phyloP scores from a whole-genome alignment of 2,113 vertebrate species.

The Spizaetus ornatus region DNA sequence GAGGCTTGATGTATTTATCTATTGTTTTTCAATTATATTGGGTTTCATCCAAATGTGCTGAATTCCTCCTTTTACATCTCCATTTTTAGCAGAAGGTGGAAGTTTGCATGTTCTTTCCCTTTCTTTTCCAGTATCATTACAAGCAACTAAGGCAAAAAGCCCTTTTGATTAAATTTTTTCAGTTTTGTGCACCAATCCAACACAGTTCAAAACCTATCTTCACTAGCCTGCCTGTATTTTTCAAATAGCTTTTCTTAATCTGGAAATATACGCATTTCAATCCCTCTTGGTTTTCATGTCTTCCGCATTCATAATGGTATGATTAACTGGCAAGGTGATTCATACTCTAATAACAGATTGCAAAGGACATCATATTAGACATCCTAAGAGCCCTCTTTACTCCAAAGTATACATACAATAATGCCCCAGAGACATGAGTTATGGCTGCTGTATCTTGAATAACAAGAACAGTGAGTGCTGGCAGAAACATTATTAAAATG shows the following conservation, averaged over 20 bases:
- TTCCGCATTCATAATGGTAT: slow-evolving; percentile 64
- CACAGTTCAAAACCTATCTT: background rate
- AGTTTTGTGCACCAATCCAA: background rate
- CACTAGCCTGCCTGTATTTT: slow-evolving; percentile 14
- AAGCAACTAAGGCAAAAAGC: background rate
- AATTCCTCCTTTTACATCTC: background rate
- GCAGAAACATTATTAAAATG: slow-evolving; percentile 71
- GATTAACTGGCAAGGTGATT: slow-evolving; percentile 71
- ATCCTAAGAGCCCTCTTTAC: slow-evolving; percentile 64
- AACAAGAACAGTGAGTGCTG: slow-evolving; percentile 54
- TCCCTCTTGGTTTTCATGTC: slow-evolving; percentile 57
- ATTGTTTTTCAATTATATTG: slow-evolving; percentile 40
- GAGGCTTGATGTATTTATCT: slow-evolving; percentile 27
- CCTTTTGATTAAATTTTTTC: background rate
- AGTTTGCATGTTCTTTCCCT: background rate
- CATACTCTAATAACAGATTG: slow-evolving; percentile 70
- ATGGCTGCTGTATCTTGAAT: slow-evolving; percentile 61
- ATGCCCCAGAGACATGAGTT: slow-evolving; percentile 68
- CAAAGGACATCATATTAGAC: slow-evolving; percentile 69
- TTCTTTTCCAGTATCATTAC: background rate
- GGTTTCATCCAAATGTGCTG: background rate
- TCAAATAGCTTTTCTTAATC: slow-evolving; percentile 55
- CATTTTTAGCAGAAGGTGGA: background rate
- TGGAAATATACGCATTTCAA: slow-evolving; percentile 45
- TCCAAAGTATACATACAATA: slow-evolving; percentile 63